Percentiles rank a stretch among this genome's conserved stretches.
Conservation (phyloP, 1,140 invertebrate species). For the Drosophila kikkawai region DNA sequence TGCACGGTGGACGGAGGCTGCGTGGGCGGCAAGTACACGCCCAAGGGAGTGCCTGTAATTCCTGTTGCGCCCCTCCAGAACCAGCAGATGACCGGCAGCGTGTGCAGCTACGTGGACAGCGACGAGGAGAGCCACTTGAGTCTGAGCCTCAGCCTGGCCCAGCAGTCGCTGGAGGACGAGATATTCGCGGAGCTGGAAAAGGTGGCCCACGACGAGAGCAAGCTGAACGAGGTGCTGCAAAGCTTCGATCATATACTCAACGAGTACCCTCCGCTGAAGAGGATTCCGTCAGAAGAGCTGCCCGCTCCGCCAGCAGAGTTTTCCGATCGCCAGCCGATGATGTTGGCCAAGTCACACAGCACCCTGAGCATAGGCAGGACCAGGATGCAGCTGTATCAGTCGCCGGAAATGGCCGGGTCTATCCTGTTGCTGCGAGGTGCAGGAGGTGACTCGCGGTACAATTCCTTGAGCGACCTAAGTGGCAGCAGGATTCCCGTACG, state of each 20-base stretch:
- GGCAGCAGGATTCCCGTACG: constrained; percentile 85
- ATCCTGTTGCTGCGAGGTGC: constrained; percentile 47
- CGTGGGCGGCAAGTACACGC: constrained; percentile 75
- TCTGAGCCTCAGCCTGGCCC: constrained; percentile 68
- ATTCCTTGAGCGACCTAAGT: constrained; percentile 86
- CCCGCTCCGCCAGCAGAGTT: constrained; percentile 60
- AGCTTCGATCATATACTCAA: constrained; percentile 88
- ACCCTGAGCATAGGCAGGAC: constrained; percentile 56
- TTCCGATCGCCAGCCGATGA: constrained; percentile 37
- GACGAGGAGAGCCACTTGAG: constrained; percentile 72
- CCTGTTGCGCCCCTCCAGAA: background rate
- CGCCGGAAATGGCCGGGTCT: constrained; percentile 63
- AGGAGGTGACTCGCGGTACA: constrained; percentile 73
- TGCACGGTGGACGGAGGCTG: constrained; percentile 59
- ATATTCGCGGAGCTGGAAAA: constrained; percentile 85
- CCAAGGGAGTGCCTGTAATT: constrained; percentile 30
- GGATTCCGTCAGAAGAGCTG: constrained; percentile 21
- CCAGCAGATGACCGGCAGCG: constrained; percentile 51
- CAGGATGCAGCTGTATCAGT: constrained; percentile 68
- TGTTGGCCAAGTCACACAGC: constrained; percentile 85
- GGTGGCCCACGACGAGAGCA: constrained; percentile 85
- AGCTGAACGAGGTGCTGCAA: constrained; percentile 87
- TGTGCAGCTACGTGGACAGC: constrained; percentile 71
- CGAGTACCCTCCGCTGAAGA: constrained; percentile 76
- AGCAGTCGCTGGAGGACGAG: constrained; percentile 81